Base-by-base conservation (phyloP, 2,888 invertebrate genomes). In the Coelogynopora nodosa region DNA sequence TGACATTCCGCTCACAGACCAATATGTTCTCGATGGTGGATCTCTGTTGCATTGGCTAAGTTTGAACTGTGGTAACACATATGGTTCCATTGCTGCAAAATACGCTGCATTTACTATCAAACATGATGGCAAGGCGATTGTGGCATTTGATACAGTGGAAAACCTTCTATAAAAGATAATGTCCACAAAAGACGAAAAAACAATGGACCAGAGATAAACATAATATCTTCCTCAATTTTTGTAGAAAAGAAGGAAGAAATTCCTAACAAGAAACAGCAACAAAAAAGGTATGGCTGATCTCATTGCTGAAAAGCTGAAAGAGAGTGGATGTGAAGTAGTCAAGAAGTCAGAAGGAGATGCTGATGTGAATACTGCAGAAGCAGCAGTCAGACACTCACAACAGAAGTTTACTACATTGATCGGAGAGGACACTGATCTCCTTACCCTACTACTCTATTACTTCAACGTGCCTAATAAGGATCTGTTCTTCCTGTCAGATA, bases 21-120 rank as follows among this genome's bases (percentile, higher is more conserved):
- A 67, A 27, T 85, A 87, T 86, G 87, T 88, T 23, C 30, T 88
- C 18, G 88, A 88, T 88, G 88, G 88, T 67, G 88, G 87, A 26
- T 86, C 84, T 13, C 82, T 88, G 67, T 27, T 88, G 28, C 88
- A 88, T 80, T 31, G 84, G 49, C 26, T 88, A 0, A 28, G 67
- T 29, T 88, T 88, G 88, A 86, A 31, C 82, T 86, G 67, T 67
- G 74, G 87, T 87, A 29, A 82, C 10, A 82, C 27, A 29, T 82
- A 82, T 31, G 82, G 82, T 5, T 82, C 10, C 30, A 82, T 82
- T 82, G 82, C 82, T 13, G 10, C 5, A n/a, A 13, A 10, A n/a
- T 80, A 80, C 23, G 81, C 81, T 27, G 82, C 13, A 27, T 82
- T 82, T 30, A 82, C 82, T 18, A 82, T 27, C 27, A 13, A 28